Percentiles rank a stretch among this genome's conserved stretches.
phyloP scores from a whole-genome alignment of 2,113 vertebrate genomes.

The Phalacrocorax pelagicus region DNA sequence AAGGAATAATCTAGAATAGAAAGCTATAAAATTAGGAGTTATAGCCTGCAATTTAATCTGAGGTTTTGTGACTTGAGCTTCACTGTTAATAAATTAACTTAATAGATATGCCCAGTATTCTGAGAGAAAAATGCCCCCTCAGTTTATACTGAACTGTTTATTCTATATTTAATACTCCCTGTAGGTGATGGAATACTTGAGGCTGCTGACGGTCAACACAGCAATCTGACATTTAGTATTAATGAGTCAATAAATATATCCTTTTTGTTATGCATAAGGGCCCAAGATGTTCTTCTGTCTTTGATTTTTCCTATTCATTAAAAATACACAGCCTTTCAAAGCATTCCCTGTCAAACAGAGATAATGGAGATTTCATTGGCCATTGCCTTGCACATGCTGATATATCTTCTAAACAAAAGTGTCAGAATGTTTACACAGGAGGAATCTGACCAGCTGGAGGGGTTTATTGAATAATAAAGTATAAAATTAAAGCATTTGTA shows the following conservation, averaged over 20 bases:
- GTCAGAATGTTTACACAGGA: conserved; percentile 11
- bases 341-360: background rate
- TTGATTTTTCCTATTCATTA: conserved; percentile 15
- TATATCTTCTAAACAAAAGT: conserved; percentile 2
- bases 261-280: background rate
- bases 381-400: background rate
- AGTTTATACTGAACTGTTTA: conserved; percentile 4
- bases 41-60: conserved; percentile 14
- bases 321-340: conserved; percentile 25
- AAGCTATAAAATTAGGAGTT: conserved; percentile 22
- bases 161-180: conserved; percentile 36
- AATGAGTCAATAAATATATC: conserved; percentile 19
- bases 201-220: background rate
- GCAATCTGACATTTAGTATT: background rate
- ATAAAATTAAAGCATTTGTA: conserved; percentile 18
- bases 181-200: conserved; percentile 24
- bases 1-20: background rate
- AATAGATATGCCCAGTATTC: background rate
- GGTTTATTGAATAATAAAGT: background rate
- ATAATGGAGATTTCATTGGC: conserved; percentile 26
- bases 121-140: conserved; percentile 12
- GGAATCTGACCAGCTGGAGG: conserved; percentile 5
- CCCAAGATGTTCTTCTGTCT: background rate
- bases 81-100: conserved; percentile 30
- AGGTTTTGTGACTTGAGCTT: conserved; percentile 11